Evolutionary conservation across 2,888 invertebrate species (phyloP).

Genomic region (Tachina lurida): DNA sequence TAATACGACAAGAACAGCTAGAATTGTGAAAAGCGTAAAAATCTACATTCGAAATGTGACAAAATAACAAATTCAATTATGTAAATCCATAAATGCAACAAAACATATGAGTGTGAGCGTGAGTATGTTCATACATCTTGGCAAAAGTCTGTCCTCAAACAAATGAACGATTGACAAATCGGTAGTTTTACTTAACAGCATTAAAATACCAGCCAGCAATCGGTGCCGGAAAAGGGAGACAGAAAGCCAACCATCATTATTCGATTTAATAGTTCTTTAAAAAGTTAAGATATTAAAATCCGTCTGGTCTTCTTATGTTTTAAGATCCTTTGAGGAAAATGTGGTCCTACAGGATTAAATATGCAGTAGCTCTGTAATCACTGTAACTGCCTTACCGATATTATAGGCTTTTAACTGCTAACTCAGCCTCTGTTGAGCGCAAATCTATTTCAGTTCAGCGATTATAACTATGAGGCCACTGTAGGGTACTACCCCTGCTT

Average conservation of each 20-base stretch:
- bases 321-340: no score
- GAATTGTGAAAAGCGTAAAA: constrained; percentile 52
- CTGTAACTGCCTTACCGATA: no score
- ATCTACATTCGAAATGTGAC: constrained; percentile 77
- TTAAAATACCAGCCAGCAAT: constrained; percentile 51
- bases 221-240: constrained; percentile 19
- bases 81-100: constrained; percentile 78
- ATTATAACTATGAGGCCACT: no score
- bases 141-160: constrained; percentile 34
- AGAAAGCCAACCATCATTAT: background rate
- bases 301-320: no score
- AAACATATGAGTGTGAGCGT: constrained; percentile 20
- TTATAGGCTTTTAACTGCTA: no score
- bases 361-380: no score
- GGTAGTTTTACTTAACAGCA: constrained; percentile 30
- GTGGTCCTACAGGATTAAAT: no score
- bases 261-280: background rate
- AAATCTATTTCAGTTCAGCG: no score
- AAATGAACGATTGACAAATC: constrained; percentile 47
- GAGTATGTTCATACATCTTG: background rate
- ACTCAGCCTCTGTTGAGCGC: no score
- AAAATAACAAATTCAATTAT: constrained; percentile 83
- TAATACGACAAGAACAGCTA: constrained; percentile 52
- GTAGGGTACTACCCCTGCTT: no score
- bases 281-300: no score